Evolutionary conservation across 2,888 invertebrate genomes (phyloP), one percentile per base, ranked within the genome.

Genomic region (Tupiocoris notatus): DNA sequence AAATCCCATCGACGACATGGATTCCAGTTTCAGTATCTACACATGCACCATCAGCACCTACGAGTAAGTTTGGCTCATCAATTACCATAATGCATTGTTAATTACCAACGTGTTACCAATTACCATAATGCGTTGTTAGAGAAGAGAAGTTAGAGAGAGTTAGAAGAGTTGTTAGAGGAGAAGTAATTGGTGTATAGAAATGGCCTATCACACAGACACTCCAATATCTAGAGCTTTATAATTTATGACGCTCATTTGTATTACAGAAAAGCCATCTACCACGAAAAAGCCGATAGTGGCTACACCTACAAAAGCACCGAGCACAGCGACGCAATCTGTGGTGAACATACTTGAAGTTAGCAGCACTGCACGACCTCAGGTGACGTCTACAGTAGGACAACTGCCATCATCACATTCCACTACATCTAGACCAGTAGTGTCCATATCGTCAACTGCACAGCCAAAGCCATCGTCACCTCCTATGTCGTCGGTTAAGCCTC

Each of bases 401-500:
- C 16, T 12, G 17, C 2, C 75, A 21, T 54, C 56, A 18, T 1
- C 54, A 22, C 7, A 23, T 17, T 1, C 71, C 25, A 17, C 21
- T 3, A 64, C 59, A 59, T 9, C 21, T 9, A n/a, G 21, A 6
- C 18, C 63, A 18, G 17, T 23, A 21, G 18, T 56, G 2, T 20
- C 56, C 56, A 16, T 12, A 18, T 64, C 75, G n/a, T 56, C 58
- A n/a, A 57, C 62, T 22, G 75, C n/a, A 16, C 67, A 20, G 16
- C 67, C 67, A 1, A 21, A 12, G 6, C n/a, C 57, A 0, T 22
- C 67, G 6, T 21, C 67, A 3, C 56, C 54, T 20, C 67, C 67
- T 1, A 22, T 56, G 1, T 67, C 70, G 23, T 86, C 88, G 9
- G 56, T 56, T 1, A 24, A 21, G n/a, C 58, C 23, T 23, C 70